Conservation (phyloP, 2,797 vertebrate species). For the Spinus olivaceus region DNA sequence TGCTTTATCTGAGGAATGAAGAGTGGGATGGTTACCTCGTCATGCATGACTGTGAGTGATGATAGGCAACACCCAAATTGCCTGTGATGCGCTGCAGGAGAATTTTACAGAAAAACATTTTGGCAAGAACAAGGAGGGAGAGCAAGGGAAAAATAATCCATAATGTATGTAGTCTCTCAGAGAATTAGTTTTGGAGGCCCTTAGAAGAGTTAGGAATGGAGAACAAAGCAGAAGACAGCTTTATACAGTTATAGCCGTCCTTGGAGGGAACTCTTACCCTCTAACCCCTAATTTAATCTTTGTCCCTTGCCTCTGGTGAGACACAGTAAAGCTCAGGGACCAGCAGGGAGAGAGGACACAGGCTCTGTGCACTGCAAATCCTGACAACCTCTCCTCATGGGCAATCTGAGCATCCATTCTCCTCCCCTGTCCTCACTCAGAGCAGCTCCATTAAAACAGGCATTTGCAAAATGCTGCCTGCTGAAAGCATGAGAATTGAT, state of each 20-base stretch:
- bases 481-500: background rate
- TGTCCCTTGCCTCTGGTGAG: background rate
- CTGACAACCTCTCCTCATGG: background rate
- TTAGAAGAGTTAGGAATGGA: background rate
- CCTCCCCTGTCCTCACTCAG: background rate
- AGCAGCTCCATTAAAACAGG: background rate
- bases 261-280: background rate
- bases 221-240: background rate
- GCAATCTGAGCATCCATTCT: background rate
- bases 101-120: background rate
- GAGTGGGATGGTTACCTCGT: fast-evolving
- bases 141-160: background rate
- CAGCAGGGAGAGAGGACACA: background rate
- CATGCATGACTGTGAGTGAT: background rate
- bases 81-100: background rate
- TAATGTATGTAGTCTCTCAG: background rate
- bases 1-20: background rate
- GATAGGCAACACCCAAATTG: background rate
- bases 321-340: background rate
- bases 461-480: background rate
- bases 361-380: background rate
- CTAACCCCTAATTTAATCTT: background rate
- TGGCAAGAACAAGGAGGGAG: background rate
- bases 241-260: background rate
- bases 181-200: background rate